A percentile compares a stretch with the other conserved stretches of the same genome.
Evolutionary conservation across 2,888 invertebrate genomes (phyloP).

Genomic region (Ptilodon capucinus): DNA sequence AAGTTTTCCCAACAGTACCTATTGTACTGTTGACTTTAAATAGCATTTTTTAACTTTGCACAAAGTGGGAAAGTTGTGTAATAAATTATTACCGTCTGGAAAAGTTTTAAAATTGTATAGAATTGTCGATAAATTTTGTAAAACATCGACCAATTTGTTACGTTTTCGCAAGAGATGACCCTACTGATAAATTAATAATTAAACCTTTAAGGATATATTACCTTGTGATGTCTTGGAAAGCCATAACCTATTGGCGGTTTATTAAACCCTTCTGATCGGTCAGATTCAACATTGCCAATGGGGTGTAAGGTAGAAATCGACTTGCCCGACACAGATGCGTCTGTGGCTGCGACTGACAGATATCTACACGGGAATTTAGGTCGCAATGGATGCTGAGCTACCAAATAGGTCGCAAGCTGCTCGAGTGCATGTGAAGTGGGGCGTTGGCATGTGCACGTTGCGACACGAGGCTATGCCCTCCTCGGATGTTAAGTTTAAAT

Average conservation of each 20-base stretch:
- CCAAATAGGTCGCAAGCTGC: conserved; percentile 40
- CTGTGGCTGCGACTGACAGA: conserved; percentile 47
- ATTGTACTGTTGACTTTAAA: neutral
- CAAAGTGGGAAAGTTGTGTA: neutral
- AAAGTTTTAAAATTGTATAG: neutral
- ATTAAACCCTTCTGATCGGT: conserved; percentile 1
- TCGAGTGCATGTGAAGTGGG: conserved; percentile 35
- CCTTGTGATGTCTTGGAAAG: too few species aligned
- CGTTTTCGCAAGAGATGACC: too few species aligned
- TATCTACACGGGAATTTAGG: conserved; percentile 51
- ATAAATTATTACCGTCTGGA: neutral
- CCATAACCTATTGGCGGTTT: too few species aligned
- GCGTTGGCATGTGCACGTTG: conserved; percentile 19
- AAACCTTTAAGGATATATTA: too few species aligned
- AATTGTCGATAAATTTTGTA: neutral
- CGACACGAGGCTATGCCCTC: conserved; percentile 25
- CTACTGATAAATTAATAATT: too few species aligned
- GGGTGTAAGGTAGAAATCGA: conserved; percentile 49
- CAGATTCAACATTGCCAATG: conserved; percentile 37
- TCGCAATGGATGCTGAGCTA: conserved; percentile 48
- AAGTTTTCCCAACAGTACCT: neutral
- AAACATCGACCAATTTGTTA: too few species aligned
- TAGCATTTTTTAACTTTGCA: neutral
- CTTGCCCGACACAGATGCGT: conserved; percentile 48
- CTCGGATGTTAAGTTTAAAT: conserved; percentile 24